Percentiles rank a stretch among this genome's conserved stretches.
These are phyloP conservation scores for Heloderma charlesbogerti DNA, from an alignment of 2,113 vertebrate species.

Conservation along the genomic window DNA sequence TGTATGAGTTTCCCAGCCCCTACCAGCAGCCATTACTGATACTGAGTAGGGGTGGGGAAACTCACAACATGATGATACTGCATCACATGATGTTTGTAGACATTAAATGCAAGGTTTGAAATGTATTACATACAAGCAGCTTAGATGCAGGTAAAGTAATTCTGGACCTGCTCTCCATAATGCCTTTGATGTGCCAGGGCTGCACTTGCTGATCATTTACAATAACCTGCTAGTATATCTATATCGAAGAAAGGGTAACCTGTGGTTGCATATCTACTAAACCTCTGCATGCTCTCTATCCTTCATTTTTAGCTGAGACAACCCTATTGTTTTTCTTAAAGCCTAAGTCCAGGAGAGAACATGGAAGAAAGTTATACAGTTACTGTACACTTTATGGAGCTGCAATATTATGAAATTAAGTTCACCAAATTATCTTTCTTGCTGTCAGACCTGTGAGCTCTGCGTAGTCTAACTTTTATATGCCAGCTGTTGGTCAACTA, in stretches of 20 bases:
- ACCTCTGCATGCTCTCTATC: not conserved
- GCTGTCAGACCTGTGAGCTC: not conserved
- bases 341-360: not conserved
- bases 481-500: slow-evolving; percentile 14
- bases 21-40: not conserved
- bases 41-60: not conserved
- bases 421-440: not conserved
- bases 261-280: not conserved
- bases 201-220: not conserved
- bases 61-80: not conserved
- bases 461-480: not conserved
- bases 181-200: not conserved
- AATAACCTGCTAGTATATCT: too few relatives aligned
- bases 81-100: too few relatives aligned
- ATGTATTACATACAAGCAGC: not conserved
- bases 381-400: slow-evolving; percentile 19
- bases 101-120: not conserved
- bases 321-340: not conserved
- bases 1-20: not conserved
- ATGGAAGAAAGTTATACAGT: not conserved
- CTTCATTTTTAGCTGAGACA: not conserved
- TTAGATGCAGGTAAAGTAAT: not conserved
- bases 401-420: slow-evolving; percentile 1
- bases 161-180: not conserved
- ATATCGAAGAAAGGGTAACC: not conserved